phyloP scores from a whole-genome alignment of 2,113 vertebrate species.

The Hippocampus mohnikei region DNA sequence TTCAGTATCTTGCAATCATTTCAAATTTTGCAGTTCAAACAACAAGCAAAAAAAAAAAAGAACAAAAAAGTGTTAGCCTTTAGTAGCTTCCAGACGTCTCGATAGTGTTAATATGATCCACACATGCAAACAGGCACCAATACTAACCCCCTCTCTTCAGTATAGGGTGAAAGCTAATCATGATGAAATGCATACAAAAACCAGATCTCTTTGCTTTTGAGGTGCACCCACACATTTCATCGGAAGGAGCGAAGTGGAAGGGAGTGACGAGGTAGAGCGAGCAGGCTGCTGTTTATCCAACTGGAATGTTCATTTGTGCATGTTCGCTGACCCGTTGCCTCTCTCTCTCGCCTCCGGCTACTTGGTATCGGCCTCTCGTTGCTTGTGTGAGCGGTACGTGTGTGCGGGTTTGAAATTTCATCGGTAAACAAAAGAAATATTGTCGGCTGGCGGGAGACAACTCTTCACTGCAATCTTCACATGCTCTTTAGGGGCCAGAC shows the following conservation, averaged over 20 bases:
- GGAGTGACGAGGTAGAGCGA: constrained; percentile 42
- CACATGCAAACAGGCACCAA: constrained; percentile 24
- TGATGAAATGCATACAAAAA: constrained; percentile 55
- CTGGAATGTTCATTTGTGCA: constrained; percentile 64
- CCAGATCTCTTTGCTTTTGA: constrained; percentile 54
- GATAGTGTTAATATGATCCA: constrained; percentile 52
- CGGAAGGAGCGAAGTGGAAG: constrained; percentile 22
- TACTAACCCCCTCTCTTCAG: not conserved
- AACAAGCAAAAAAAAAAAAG: constrained; percentile 19
- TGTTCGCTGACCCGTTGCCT: constrained; percentile 46
- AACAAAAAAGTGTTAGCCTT: not conserved
- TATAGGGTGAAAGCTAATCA: constrained; percentile 28
- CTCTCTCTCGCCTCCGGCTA: constrained; percentile 38
- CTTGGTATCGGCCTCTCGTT: constrained; percentile 27
- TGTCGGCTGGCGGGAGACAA: constrained; percentile 38
- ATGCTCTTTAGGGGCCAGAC: constrained; percentile 56
- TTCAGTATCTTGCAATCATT: constrained; percentile 20
- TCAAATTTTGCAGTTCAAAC: constrained; percentile 26
- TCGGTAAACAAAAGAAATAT: constrained; percentile 48
- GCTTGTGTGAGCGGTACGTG: constrained; percentile 3
- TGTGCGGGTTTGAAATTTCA: constrained; percentile 48
- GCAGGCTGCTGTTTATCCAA: constrained; percentile 62
- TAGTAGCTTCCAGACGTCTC: constrained; percentile 16
- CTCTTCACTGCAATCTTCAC: constrained; percentile 26
- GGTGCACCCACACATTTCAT: constrained; percentile 15